Conservation (phyloP, 2,113 vertebrate genomes). For the Menura novaehollandiae region DNA sequence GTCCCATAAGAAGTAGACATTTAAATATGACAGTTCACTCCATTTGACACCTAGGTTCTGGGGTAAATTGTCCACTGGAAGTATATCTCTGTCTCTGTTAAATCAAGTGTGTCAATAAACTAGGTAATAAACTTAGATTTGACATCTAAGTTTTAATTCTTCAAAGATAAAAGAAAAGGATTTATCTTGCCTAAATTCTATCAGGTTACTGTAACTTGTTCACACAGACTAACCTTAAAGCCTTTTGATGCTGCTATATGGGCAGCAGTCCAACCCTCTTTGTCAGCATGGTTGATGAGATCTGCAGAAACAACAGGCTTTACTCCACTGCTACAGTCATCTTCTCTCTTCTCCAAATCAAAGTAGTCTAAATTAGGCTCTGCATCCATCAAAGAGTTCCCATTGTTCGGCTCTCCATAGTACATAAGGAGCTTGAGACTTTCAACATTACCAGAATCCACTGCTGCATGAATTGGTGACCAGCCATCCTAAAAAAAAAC, state of each 20-base stretch:
- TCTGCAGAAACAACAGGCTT: slow-evolving; percentile 71
- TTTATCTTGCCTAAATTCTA: neutral
- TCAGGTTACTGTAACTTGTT: neutral
- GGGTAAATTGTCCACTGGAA: neutral
- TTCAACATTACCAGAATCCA: slow-evolving; percentile 84
- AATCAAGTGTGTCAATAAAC: neutral
- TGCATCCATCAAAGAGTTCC: slow-evolving; percentile 15
- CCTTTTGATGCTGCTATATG: slow-evolving; percentile 92
- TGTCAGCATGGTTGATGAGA: slow-evolving; percentile 86
- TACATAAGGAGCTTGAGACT: slow-evolving; percentile 86
- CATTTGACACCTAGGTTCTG: neutral
- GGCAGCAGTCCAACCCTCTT: slow-evolving; percentile 92
- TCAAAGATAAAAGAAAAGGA: neutral
- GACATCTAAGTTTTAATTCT: neutral
- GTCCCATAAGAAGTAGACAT: neutral
- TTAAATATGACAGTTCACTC: neutral
- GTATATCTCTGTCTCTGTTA: neutral
- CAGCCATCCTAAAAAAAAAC: slow-evolving; percentile 80
- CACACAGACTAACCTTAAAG: slow-evolving; percentile 83
- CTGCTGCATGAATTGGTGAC: slow-evolving; percentile 85
- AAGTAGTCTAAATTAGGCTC: slow-evolving; percentile 12
- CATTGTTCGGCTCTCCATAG: slow-evolving; percentile 19
- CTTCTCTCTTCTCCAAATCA: slow-evolving; percentile 52
- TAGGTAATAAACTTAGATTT: neutral
- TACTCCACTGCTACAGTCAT: neutral